Base-by-base conservation (phyloP, 2,797 vertebrate genomes). In the Tapirus indicus region DNA sequence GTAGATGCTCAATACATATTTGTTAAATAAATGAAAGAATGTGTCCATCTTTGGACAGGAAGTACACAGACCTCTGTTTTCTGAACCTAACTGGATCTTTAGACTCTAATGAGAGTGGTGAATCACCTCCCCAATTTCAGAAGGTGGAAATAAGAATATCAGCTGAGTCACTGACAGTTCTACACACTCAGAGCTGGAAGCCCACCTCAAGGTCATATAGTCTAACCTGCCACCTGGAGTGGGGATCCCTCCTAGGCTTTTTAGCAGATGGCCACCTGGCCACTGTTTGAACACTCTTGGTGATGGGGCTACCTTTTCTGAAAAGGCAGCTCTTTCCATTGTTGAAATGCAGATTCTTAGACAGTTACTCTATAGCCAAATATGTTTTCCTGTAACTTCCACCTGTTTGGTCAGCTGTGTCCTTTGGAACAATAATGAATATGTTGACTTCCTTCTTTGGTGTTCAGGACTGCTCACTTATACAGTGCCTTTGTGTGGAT, bases 41-140 rank as follows among this genome's bases (percentile, higher is more conserved):
- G 4, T 77, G 77, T 13, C 44, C 2, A 14, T 52, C 20, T 88
- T 94, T 80, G 71, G 58, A 11, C 32, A 86, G 58, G 72, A 44
- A 14, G 12, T 71, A 47, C n/a, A 27, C 27, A 84, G 64, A 35
- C 13, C 47, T 72, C n/a, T 96, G 54, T 77, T 96, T 96, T 71
- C 80, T 82, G 47, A 75, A 74, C 71, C 92, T 62, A 25, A n/a
- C 3, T 80, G n/a, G n/a, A 80, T 83, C 75, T 88, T 90, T 54
- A 66, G 88, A 60, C 47, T 72, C 52, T 92, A 41, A 41, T 35
- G 68, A 35, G 75, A 87, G 41, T 68, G 32, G 47, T 49, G 47
- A 96, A 44, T 92, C 69, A 84, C 16, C 47, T 88, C 17, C 56
- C 58, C 94, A 85, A 74, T 74, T 77, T 93, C 88, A 93, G 85